These are phyloP conservation scores for Takifugu ocellatus DNA, from an alignment of 2,797 vertebrate species.

Conservation along the genomic window DNA sequence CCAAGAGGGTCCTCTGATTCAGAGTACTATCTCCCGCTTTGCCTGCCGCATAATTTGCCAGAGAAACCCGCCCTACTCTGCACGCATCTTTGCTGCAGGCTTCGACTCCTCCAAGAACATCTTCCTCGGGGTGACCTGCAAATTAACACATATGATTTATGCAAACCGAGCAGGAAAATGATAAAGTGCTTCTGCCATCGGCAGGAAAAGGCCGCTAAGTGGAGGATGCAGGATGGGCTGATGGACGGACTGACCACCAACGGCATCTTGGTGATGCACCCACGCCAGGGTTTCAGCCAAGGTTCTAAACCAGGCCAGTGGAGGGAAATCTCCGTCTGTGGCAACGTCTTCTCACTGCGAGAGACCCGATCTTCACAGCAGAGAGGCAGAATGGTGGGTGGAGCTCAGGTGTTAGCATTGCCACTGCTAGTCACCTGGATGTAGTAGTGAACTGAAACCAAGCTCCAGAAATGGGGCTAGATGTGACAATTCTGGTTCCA, in stretches of 20 bases:
- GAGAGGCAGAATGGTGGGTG: slow-evolving; percentile 86
- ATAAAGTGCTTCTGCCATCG: not conserved
- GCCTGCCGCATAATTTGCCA: slow-evolving; percentile 95
- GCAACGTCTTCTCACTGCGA: slow-evolving; percentile 88
- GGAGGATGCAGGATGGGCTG: slow-evolving; percentile 87
- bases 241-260: slow-evolving; percentile 98
- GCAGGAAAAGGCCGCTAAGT: slow-evolving; percentile 94
- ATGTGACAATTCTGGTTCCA: too few relatives aligned
- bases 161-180: too few relatives aligned
- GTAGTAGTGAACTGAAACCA: too few relatives aligned
- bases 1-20: slow-evolving; percentile 80
- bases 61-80: slow-evolving; percentile 84
- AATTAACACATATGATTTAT: not conserved
- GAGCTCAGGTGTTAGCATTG: not conserved
- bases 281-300: slow-evolving; percentile 86
- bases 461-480: too few relatives aligned
- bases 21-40: slow-evolving; percentile 95
- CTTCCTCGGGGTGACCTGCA: slow-evolving; percentile 84
- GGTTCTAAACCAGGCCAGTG: slow-evolving; percentile 90
- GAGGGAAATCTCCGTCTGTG: slow-evolving; percentile 95
- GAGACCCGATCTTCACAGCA: slow-evolving; percentile 91
- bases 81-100: slow-evolving; percentile 90
- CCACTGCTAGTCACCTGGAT: too few relatives aligned
- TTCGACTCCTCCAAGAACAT: slow-evolving; percentile 97
- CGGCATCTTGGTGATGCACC: slow-evolving; percentile 93